Conservation (phyloP, 2,888 invertebrate species). For the Xiphydria camelus region DNA sequence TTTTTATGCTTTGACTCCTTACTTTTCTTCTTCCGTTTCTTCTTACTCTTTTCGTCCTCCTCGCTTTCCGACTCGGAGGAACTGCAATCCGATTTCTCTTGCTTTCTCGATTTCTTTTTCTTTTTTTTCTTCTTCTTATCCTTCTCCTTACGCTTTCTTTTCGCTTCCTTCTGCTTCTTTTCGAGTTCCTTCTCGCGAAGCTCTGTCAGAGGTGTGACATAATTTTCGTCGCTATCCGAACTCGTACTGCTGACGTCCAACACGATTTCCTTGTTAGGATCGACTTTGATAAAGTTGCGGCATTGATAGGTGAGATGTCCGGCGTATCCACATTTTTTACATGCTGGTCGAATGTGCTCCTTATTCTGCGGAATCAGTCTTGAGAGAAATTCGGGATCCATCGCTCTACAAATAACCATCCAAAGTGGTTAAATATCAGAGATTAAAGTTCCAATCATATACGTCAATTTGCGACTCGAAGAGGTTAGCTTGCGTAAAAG, state of each 20-base stretch:
- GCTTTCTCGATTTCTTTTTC: conserved; percentile 40
- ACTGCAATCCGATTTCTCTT: conserved; percentile 34
- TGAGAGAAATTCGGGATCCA: conserved; percentile 60
- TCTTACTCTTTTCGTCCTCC: conserved; percentile 34
- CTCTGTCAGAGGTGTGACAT: conserved; percentile 80
- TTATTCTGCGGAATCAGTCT: conserved; percentile 68
- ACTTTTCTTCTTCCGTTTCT: conserved; percentile 33
- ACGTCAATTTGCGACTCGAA: too few species aligned
- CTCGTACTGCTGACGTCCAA: conserved; percentile 94
- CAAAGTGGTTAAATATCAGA: too few species aligned
- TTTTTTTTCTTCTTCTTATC: conserved; percentile 58
- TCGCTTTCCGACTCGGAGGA: conserved; percentile 44
- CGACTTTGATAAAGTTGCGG: conserved; percentile 91
- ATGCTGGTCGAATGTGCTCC: conserved; percentile 79
- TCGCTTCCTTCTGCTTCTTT: conserved; percentile 69
- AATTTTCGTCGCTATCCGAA: conserved; percentile 83
- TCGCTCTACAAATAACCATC: conserved; percentile 23
- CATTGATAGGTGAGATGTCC: conserved; percentile 97
- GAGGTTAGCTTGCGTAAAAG: too few species aligned
- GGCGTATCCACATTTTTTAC: conserved; percentile 94
- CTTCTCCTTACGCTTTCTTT: conserved; percentile 64
- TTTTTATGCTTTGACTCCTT: conserved; percentile 51
- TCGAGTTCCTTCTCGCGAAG: conserved; percentile 77
- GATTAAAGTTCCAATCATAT: too few species aligned
- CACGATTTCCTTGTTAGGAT: conserved; percentile 90